Conservation (phyloP, 2,888 invertebrate genomes). For the Orchesella flavescens region DNA sequence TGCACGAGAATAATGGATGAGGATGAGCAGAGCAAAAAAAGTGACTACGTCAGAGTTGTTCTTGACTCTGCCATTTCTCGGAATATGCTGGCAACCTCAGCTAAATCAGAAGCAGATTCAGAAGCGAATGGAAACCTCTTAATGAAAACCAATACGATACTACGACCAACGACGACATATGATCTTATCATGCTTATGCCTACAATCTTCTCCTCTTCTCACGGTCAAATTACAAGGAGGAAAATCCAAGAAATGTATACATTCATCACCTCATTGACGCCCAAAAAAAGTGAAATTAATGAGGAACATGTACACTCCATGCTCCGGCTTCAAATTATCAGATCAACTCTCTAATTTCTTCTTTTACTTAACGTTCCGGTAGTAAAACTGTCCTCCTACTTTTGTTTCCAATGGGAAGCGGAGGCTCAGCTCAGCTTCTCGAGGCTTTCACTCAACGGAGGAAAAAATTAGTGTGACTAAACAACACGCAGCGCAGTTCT, state of each 20-base stretch:
- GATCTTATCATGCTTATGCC: background rate
- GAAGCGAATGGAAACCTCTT: no score
- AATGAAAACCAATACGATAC: slow-evolving; percentile 1
- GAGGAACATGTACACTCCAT: background rate
- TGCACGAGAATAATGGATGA: background rate
- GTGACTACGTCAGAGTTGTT: slow-evolving; percentile 42
- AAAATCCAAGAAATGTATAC: slow-evolving; percentile 27
- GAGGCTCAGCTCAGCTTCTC: no score
- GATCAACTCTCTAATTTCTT: background rate
- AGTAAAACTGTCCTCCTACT: slow-evolving; percentile 37
- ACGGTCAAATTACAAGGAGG: slow-evolving; percentile 13
- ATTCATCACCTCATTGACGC: slow-evolving; percentile 18
- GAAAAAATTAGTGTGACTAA: background rate
- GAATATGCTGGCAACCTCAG: slow-evolving; percentile 18
- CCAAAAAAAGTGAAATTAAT: slow-evolving; percentile 15
- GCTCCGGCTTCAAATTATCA: slow-evolving; percentile 7
- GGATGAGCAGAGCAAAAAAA: background rate
- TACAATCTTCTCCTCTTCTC: background rate
- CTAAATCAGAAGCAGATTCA: slow-evolving; percentile 5
- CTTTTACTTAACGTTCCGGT: background rate
- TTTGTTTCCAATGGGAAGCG: background rate
- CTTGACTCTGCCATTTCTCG: slow-evolving; percentile 53
- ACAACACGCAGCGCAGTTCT: background rate
- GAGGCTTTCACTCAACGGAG: slow-evolving; percentile 31
- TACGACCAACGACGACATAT: no score